Percentiles rank a stretch among this genome's conserved stretches.
These are phyloP conservation scores for Syrrhaptes paradoxus DNA, from an alignment of 2,113 vertebrate species.

Conservation along the genomic window DNA sequence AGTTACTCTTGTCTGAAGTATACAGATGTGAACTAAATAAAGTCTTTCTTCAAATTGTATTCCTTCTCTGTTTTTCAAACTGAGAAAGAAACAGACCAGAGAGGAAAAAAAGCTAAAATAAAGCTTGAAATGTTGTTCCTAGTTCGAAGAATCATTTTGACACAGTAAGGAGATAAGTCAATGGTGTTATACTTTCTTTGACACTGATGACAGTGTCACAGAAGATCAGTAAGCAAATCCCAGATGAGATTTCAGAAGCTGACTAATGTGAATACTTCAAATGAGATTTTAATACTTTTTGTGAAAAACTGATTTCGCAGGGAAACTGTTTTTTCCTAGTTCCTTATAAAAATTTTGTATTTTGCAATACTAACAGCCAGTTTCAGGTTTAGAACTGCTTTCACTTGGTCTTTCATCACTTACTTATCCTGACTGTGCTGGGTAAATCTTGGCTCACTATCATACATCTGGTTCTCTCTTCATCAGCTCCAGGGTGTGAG, in stretches of 20 bases:
- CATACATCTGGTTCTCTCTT: slow-evolving; percentile 61
- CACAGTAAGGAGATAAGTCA: background rate
- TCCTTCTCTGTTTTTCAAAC: background rate
- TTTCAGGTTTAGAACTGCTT: background rate
- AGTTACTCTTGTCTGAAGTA: background rate
- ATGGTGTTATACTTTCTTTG: background rate
- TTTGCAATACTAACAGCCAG: background rate
- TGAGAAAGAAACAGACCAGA: background rate
- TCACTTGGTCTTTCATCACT: background rate
- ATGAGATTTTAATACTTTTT: background rate
- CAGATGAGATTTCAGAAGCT: background rate
- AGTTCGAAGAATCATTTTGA: background rate
- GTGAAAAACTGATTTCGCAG: background rate
- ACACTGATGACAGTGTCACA: background rate
- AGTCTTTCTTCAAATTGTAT: background rate
- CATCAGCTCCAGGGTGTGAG: background rate
- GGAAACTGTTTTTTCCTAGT: background rate
- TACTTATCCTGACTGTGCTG: background rate
- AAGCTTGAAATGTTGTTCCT: background rate
- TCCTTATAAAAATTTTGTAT: background rate
- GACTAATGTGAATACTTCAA: background rate
- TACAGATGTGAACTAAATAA: background rate
- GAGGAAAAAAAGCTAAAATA: background rate
- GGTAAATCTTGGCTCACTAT: slow-evolving; percentile 11
- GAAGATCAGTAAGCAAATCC: background rate